Conservation (phyloP, 1,140 invertebrate species). For the Halyomorpha halys region DNA sequence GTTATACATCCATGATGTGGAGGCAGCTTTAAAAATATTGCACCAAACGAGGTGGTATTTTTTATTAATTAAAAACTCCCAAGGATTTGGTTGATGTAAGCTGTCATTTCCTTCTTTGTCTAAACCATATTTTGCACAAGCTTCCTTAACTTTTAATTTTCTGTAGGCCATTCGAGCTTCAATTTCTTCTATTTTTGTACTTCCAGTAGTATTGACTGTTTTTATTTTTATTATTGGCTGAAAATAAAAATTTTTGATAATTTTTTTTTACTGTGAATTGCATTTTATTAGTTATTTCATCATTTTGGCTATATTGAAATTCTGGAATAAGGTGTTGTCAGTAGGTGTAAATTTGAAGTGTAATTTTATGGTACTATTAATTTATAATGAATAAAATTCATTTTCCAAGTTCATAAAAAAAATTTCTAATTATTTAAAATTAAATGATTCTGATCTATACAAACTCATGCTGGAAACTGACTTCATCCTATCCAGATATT, state of each 20-base stretch:
- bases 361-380: no score
- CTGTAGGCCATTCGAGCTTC: slow-evolving; percentile 27
- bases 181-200: slow-evolving; percentile 23
- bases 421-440: no score
- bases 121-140: slow-evolving; percentile 27
- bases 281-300: no score
- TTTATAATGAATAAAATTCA: no score
- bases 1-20: slow-evolving; percentile 82
- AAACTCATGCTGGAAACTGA: no score
- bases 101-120: slow-evolving; percentile 46
- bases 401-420: no score
- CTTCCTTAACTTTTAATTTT: slow-evolving; percentile 22
- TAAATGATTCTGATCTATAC: no score
- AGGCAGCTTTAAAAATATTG: slow-evolving; percentile 52
- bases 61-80: slow-evolving; percentile 71
- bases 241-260: neutral
- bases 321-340: no score
- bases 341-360: no score
- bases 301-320: no score
- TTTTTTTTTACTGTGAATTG: no score
- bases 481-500: no score
- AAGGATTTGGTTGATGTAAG: slow-evolving; percentile 59
- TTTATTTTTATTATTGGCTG: neutral
- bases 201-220: slow-evolving; percentile 4
- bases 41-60: slow-evolving; percentile 67